phyloP scores from a whole-genome alignment of 2,797 vertebrate species.

The Lepilemur septentrionalis region DNA sequence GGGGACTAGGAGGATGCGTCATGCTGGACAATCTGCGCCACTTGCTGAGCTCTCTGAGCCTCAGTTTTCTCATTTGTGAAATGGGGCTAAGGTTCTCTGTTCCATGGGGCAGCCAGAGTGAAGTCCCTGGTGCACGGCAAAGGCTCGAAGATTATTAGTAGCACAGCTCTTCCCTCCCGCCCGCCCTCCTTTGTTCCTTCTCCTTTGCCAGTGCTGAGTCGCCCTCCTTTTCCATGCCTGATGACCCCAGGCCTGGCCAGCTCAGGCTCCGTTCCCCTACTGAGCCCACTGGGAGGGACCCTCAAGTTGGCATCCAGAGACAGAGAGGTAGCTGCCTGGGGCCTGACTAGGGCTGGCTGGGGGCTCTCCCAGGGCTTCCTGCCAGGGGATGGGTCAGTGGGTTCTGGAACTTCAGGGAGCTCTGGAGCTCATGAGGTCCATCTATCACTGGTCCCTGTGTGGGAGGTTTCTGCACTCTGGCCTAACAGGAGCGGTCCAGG shows the following conservation, averaged over 20 bases:
- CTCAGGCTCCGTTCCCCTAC: background rate
- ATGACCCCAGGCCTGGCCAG: background rate
- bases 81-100: background rate
- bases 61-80: background rate
- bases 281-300: background rate
- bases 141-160: background rate
- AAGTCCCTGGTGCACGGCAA: background rate
- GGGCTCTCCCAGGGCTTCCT: background rate
- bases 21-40: background rate
- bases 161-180: background rate
- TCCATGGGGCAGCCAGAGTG: accelerated
- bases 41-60: background rate
- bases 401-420: background rate
- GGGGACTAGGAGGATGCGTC: background rate
- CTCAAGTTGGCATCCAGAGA: background rate
- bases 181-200: background rate
- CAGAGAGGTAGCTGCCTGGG: background rate
- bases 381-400: background rate
- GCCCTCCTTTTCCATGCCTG: background rate
- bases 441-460: background rate
- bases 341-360: background rate
- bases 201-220: background rate
- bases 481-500: background rate
- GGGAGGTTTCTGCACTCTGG: background rate
- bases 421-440: background rate